These are phyloP conservation scores for Aphidoletes aphidimyza DNA, from an alignment of 2,888 invertebrate species.

Conservation along the genomic window DNA sequence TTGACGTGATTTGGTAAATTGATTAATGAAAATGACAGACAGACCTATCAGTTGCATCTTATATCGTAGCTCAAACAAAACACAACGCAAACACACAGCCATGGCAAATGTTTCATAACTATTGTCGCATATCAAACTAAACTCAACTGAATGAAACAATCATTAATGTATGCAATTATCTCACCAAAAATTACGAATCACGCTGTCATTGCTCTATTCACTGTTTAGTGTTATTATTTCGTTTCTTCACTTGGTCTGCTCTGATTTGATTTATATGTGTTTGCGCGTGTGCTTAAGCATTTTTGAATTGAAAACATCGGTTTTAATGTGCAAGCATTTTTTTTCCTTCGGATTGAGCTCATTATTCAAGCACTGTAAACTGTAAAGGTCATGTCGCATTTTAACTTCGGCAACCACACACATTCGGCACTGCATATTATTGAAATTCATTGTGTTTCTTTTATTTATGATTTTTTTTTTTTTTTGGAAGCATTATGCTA, in stretches of 20 bases:
- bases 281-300: no score
- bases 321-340: not conserved
- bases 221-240: no score
- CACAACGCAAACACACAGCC: not conserved
- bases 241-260: not conserved
- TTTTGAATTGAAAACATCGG: conserved; percentile 9
- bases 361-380: not conserved
- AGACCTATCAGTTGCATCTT: not conserved
- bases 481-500: not conserved
- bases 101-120: conserved; percentile 13
- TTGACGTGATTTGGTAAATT: not conserved
- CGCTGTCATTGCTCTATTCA: no score
- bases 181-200: not conserved
- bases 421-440: not conserved
- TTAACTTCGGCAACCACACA: not conserved
- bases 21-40: conserved; percentile 32
- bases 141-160: not conserved
- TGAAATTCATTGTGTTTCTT: not conserved
- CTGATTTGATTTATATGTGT: not conserved
- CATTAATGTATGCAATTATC: not conserved
- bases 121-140: not conserved
- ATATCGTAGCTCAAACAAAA: not conserved
- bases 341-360: not conserved
- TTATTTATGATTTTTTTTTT: no score
- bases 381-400: conserved; percentile 9